These are phyloP conservation scores for Clivina fossor DNA, from an alignment of 2,888 invertebrate species.

Conservation along the genomic window DNA sequence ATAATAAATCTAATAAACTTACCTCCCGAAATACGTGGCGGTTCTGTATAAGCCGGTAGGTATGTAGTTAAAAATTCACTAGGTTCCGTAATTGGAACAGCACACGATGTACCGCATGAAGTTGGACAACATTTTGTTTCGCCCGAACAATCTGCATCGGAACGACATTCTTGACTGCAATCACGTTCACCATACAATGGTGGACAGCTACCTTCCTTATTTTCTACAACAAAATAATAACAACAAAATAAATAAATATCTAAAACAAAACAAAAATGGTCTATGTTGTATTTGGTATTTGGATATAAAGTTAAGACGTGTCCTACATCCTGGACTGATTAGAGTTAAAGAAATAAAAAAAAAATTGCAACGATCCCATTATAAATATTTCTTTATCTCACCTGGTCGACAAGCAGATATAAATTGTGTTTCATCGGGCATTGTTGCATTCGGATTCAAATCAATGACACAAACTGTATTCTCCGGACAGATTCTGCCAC, in stretches of 20 bases:
- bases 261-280: too few species aligned
- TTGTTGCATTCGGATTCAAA: slow-evolving; percentile 53
- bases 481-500: slow-evolving; percentile 60
- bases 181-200: slow-evolving; percentile 53
- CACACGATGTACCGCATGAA: slow-evolving; percentile 76
- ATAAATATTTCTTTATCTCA: slow-evolving; percentile 49
- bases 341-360: too few species aligned
- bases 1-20: too few species aligned
- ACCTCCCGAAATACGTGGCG: slow-evolving; percentile 46
- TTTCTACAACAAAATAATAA: slow-evolving; percentile 53
- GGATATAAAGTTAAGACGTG: too few species aligned
- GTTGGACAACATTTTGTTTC: slow-evolving; percentile 80
- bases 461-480: slow-evolving; percentile 71
- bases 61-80: slow-evolving; percentile 46
- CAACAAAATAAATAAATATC: too few species aligned
- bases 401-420: slow-evolving; percentile 66
- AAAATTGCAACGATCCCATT: too few species aligned
- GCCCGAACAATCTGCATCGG: slow-evolving; percentile 80
- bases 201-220: slow-evolving; percentile 73
- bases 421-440: slow-evolving; percentile 52
- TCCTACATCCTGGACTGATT: too few species aligned
- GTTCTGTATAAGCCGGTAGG: slow-evolving; percentile 51
- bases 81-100: slow-evolving; percentile 56
- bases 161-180: slow-evolving; percentile 73
- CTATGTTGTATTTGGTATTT: too few species aligned